Evolutionary conservation across 2,113 vertebrate genomes (phyloP).

Genomic region (Brienomyrus brachyistius): DNA sequence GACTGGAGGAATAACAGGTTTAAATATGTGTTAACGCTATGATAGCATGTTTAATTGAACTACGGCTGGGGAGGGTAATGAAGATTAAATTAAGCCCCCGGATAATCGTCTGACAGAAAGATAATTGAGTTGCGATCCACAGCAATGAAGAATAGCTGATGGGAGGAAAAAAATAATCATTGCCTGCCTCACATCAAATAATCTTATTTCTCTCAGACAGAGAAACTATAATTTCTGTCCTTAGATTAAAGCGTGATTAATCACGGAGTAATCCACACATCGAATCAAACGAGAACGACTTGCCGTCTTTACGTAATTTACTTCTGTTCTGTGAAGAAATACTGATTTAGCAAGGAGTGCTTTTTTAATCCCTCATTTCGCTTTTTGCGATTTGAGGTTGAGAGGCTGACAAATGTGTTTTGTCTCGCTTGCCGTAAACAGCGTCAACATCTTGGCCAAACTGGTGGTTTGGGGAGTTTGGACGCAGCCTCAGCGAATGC

Average conservation of each 20-base stretch:
- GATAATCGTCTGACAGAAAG: slow-evolving; percentile 85
- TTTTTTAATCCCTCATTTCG: slow-evolving; percentile 32
- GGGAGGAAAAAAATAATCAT: slow-evolving; percentile 60
- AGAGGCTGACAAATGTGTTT: slow-evolving; percentile 43
- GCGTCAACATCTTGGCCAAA: neutral
- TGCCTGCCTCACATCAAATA: slow-evolving; percentile 51
- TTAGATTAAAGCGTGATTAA: slow-evolving; percentile 72
- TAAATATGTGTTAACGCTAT: slow-evolving; percentile 77
- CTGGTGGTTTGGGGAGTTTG: neutral
- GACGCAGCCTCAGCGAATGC: neutral
- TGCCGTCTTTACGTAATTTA: slow-evolving; percentile 62
- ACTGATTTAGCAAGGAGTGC: slow-evolving; percentile 32
- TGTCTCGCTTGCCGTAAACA: slow-evolving; percentile 24
- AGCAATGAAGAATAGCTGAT: slow-evolving; percentile 62
- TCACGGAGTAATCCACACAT: slow-evolving; percentile 67
- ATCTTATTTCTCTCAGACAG: slow-evolving; percentile 56
- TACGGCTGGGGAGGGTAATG: slow-evolving; percentile 77
- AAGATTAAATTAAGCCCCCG: slow-evolving; percentile 82
- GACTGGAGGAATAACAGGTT: slow-evolving; percentile 76
- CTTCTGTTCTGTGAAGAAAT: slow-evolving; percentile 33
- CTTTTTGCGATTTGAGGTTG: slow-evolving; percentile 34
- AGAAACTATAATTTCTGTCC: slow-evolving; percentile 60
- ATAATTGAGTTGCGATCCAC: slow-evolving; percentile 84
- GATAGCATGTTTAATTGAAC: slow-evolving; percentile 85
- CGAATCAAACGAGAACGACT: slow-evolving; percentile 57